Base-by-base conservation (phyloP, 2,113 vertebrate species). In the Campylorhamphus procurvoides region DNA sequence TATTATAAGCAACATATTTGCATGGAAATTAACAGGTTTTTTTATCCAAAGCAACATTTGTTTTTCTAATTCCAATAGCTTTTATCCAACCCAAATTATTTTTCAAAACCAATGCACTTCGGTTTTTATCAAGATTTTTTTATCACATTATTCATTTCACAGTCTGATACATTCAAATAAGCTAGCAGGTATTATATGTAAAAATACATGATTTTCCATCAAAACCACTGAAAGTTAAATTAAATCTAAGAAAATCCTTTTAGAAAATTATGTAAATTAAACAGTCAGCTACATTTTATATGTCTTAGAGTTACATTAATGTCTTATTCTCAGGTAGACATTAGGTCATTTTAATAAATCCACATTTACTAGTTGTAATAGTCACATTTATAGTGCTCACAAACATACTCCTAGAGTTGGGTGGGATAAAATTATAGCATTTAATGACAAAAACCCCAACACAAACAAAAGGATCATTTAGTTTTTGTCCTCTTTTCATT, bases 81-180 rank as follows among this genome's bases (percentile, higher is more conserved):
- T 89, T 94, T 84, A 80, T 90, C 50, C 62, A 82, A 81, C 92
- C 10, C 28, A n/a, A 97, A 94, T 89, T 95, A 82, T 90, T 93
- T 97, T 96, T 96, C 42, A 93, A 94, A 97, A 93, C n/a, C 42
- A 95, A 90, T 77, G 68, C 18, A 22, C 33, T 95, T 86, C 62
- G 87, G 79, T 94, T 66, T 83, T 59, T 44, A 90, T 81, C 59
- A 78, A 94, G 46, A 93, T 14, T 96, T 96, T 96, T 94, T 94
- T 47, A 95, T 90, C 52, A 73, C 3, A 14, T 88, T 88, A 88
- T 95, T 76, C 0, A 1, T 92, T 93, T 87, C 73, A 73, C n/a
- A 91, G 37, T 84, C 63, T 87, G n/a, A 92, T 94, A 73, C 39
- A 73, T 83, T 94, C 76, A 95, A 87, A 58, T 50, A 82, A 64